Percentiles rank a stretch among this genome's conserved stretches.
phyloP scores from a whole-genome alignment of 2,888 invertebrate genomes.

The Lymantria monacha region DNA sequence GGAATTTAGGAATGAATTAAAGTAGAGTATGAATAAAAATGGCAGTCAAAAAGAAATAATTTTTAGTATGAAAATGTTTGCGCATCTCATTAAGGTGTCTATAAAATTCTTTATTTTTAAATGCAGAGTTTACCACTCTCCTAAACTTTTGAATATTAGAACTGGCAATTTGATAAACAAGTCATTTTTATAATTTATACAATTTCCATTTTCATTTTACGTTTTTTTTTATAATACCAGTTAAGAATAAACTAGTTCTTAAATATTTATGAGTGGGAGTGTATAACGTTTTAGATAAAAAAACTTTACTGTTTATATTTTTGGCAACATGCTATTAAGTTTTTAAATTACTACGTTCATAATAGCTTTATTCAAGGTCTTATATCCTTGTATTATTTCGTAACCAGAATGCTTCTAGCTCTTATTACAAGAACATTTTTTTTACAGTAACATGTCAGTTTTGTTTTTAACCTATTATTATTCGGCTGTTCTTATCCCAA shows the following conservation, averaged over 20 bases:
- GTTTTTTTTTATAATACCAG: constrained; percentile 3
- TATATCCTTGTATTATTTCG: no score
- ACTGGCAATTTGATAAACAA: neutral
- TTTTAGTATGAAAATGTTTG: no score
- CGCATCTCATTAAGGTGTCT: no score
- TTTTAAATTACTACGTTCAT: constrained; percentile 3
- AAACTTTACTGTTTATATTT: constrained; percentile 7
- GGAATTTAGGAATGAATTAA: no score
- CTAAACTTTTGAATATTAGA: neutral
- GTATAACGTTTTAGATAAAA: constrained; percentile 5
- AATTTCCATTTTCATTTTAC: neutral
- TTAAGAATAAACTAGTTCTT: constrained; percentile 12
- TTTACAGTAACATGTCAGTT: no score
- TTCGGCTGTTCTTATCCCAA: no score
- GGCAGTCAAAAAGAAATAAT: no score
- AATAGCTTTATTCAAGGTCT: neutral
- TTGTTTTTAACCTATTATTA: no score
- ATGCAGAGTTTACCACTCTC: neutral
- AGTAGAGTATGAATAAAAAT: no score
- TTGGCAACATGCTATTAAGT: constrained; percentile 14
- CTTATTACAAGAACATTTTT: no score
- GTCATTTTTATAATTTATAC: neutral
- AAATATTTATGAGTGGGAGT: constrained; percentile 13
- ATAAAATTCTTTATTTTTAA: no score
- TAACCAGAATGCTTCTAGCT: no score